These are phyloP conservation scores for Apus apus DNA, from an alignment of 2,113 vertebrate genomes.

Conservation along the genomic window DNA sequence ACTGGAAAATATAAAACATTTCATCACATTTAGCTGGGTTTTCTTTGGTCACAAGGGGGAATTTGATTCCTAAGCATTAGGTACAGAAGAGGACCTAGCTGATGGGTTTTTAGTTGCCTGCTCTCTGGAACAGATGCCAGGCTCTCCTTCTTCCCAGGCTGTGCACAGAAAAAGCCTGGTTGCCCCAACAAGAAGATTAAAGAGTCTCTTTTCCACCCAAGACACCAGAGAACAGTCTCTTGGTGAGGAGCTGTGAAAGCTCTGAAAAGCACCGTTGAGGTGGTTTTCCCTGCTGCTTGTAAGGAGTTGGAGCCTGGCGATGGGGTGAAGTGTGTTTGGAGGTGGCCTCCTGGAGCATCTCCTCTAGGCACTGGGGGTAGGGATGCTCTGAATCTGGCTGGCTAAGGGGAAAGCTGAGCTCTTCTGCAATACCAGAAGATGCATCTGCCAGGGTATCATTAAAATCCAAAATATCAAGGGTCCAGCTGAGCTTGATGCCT, in stretches of 20 bases:
- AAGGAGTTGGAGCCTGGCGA: rapidly evolving
- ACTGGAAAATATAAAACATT: conserved; percentile 17
- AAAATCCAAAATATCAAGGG: neutral
- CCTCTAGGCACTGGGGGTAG: rapidly evolving
- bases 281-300: neutral
- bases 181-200: neutral
- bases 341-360: neutral
- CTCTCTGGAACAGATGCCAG: neutral
- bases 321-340: neutral
- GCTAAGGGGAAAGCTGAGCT: neutral
- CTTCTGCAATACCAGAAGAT: neutral
- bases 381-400: neutral
- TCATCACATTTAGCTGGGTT: neutral
- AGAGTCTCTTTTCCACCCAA: neutral
- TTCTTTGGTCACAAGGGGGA: neutral
- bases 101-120: neutral
- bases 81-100: neutral
- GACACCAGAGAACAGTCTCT: neutral
- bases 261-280: neutral
- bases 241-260: neutral
- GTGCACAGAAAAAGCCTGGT: neutral
- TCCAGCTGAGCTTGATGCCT: neutral
- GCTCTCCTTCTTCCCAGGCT: neutral
- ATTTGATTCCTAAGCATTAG: neutral
- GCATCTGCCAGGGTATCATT: neutral